Base-by-base conservation (phyloP, 1,140 invertebrate genomes). In the Vanessa tameamea region DNA sequence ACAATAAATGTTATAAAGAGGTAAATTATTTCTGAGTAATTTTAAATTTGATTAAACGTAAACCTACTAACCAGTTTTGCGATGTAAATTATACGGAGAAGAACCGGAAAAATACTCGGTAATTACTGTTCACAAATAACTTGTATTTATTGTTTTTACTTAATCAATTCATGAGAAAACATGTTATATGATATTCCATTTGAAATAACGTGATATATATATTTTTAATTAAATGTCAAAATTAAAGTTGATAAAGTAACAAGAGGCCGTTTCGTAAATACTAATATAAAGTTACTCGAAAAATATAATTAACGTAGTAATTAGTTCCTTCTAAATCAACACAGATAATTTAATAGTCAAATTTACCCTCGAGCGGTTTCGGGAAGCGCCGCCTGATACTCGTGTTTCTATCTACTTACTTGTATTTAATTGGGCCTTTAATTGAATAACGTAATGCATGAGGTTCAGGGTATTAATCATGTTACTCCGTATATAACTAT, bases 311-410 rank as follows among this genome's bases (percentile, higher is more conserved):
- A 57, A 57, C 20, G 12, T 61, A 15, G 26, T 61, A 61, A 61
- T 61, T 61, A 61, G 57, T 37, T 61, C 57, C 12, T 61, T 31
- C 31, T 61, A 37, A 61, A 31, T 37, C 23, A 37, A 37, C 23
- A 37, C 31, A 11, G 57, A 15, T 61, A 61, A 61, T 37, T n/a
- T 26, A 61, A 61, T 61, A 15, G 37, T 50, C 57, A 50, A 69
- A 69, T 69, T 69, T 61, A 63, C 57, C 23, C 47, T 31, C 68
- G 55, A 61, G 55, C 43, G 47, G 57, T 61, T 69, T 69, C 47
- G 31, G 26, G 57, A 31, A 61, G 66, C 31, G 16, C 15, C 31
- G 53, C 53, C 57, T 16, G 16, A 37, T 59, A 16, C 48, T n/a
- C 50, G 8, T 12, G 53, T 69, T 57, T 3, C 53, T 20, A 37